Evolutionary conservation across 2,797 vertebrate species (phyloP).

Genomic region (Enteromius radiatus): DNA sequence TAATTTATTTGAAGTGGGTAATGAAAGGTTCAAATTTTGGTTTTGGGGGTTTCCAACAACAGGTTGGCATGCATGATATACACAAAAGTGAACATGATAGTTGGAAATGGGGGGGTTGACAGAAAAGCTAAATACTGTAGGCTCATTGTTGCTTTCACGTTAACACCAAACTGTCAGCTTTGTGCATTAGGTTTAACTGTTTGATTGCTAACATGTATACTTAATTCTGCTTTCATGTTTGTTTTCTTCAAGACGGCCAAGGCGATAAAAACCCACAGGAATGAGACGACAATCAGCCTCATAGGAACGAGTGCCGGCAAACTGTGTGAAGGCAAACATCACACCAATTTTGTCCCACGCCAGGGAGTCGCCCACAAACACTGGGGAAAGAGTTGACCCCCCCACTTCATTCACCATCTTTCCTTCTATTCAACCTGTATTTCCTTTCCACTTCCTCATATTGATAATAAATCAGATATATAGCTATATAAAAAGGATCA

Average conservation of each 20-base stretch:
- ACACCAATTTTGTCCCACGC: slow-evolving; percentile 71
- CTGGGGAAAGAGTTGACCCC: slow-evolving; percentile 68
- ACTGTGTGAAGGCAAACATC: slow-evolving; percentile 79
- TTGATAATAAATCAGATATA: slow-evolving; percentile 56
- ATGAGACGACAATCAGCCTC: slow-evolving; percentile 77
- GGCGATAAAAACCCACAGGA: slow-evolving; percentile 73
- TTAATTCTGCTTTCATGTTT: slow-evolving; percentile 42
- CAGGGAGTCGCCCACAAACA: slow-evolving; percentile 72
- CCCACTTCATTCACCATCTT: slow-evolving; percentile 68
- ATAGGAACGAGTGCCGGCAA: slow-evolving; percentile 79
- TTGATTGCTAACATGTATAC: not conserved
- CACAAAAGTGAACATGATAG: not conserved
- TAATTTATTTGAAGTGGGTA: no score
- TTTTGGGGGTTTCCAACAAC: no score
- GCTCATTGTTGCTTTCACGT: not conserved
- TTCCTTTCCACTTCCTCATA: slow-evolving; percentile 60
- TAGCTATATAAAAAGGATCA: slow-evolving; percentile 33
- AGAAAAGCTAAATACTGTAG: not conserved
- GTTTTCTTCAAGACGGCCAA: slow-evolving; percentile 66
- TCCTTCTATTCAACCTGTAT: slow-evolving; percentile 62
- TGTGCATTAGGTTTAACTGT: not conserved
- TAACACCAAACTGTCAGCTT: not conserved
- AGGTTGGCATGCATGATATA: no score
- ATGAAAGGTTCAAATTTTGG: no score
- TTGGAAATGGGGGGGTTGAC: not conserved